Conservation (phyloP, 2,797 vertebrate genomes). For the Diplodus puntazzo region DNA sequence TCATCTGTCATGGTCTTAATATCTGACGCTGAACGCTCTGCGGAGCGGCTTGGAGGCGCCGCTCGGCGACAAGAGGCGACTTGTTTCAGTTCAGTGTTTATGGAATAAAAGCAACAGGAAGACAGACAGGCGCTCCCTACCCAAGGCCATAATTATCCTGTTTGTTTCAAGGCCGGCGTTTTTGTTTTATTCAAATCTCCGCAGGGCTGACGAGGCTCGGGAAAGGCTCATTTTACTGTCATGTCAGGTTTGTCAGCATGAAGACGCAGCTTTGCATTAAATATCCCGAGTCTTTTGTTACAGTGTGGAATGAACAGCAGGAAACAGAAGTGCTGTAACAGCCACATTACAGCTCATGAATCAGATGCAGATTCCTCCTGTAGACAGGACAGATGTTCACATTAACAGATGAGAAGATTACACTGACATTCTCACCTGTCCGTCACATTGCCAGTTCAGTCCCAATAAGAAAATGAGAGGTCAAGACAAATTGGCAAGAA, state of each 20-base stretch:
- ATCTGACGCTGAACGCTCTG: constrained; percentile 41
- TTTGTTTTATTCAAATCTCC: constrained; percentile 81
- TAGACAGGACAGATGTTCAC: constrained; percentile 24
- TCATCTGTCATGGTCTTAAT: constrained; percentile 55
- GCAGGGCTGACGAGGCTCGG: constrained; percentile 67
- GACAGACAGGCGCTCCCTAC: constrained; percentile 64
- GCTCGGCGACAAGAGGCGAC: constrained; percentile 55
- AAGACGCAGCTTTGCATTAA: constrained; percentile 68
- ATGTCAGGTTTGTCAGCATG: constrained; percentile 75
- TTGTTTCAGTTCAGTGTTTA: constrained; percentile 64
- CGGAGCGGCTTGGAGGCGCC: constrained; percentile 44
- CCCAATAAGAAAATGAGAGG: not conserved
- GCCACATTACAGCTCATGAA: constrained; percentile 21
- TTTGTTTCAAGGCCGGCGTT: constrained; percentile 77
- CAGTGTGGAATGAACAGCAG: constrained; percentile 28
- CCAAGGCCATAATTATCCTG: constrained; percentile 82
- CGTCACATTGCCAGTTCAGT: not conserved
- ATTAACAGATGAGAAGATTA: constrained; percentile 5
- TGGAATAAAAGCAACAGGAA: constrained; percentile 64
- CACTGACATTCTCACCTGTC: not conserved
- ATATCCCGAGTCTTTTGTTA: constrained; percentile 52
- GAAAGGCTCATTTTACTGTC: constrained; percentile 77
- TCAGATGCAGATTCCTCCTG: constrained; percentile 28
- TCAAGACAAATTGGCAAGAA: too few species aligned
- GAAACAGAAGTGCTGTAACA: constrained; percentile 7